phyloP scores from a whole-genome alignment of 2,888 invertebrate species.

The Caenorhabditis uteleia region DNA sequence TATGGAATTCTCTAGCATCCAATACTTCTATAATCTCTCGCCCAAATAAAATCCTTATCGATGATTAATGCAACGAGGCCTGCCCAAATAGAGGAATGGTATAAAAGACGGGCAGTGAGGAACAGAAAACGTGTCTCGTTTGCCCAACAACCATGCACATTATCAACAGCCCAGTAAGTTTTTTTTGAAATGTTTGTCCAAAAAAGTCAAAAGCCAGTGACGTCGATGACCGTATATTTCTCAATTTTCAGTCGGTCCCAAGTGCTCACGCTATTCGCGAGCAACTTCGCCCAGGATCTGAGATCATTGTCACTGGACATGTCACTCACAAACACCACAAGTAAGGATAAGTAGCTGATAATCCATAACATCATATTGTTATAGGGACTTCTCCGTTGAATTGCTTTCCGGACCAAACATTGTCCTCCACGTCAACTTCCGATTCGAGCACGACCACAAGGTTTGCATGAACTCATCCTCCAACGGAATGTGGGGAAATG shows the following conservation, averaged over 20 bases:
- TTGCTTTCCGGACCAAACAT: constrained; percentile 57
- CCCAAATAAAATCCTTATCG: too few relatives aligned
- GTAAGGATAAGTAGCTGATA: neutral
- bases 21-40: too few relatives aligned
- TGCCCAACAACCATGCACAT: too few relatives aligned
- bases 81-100: too few relatives aligned
- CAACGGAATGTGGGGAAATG: constrained; percentile 48
- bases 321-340: constrained; percentile 51
- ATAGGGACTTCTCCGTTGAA: constrained; percentile 52
- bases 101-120: too few relatives aligned
- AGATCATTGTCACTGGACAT: constrained; percentile 46
- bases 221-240: neutral
- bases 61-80: too few relatives aligned
- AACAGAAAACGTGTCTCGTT: too few relatives aligned
- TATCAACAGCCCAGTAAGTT: constrained; percentile 46
- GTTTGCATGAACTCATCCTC: constrained; percentile 44
- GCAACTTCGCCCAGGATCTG: constrained; percentile 36
- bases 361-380: neutral
- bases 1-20: too few relatives aligned
- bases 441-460: constrained; percentile 47
- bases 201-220: neutral
- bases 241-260: constrained; percentile 38
- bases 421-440: constrained; percentile 58
- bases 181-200: neutral
- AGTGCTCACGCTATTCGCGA: constrained; percentile 43